Evolutionary conservation across 2,797 vertebrate genomes (phyloP), one percentile per base, ranked within the genome.

Genomic region (Chromis chromis): DNA sequence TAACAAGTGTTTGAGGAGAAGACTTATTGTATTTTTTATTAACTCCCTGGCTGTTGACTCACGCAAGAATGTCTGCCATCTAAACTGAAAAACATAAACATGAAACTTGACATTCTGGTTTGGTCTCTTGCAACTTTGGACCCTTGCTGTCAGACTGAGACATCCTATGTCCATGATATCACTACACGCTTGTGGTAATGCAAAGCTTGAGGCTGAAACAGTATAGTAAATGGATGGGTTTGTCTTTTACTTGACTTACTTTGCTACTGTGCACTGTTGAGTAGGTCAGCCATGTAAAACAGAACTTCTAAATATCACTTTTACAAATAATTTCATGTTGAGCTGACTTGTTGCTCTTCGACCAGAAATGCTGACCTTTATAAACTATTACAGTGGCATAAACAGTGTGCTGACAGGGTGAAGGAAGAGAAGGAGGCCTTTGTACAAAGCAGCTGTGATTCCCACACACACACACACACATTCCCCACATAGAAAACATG

Each of bases 371-470:
- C 28, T 77, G 73, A 73, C 56, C 64, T 52, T 57, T 44, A 50
- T 22, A 44, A 70, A 71, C 48, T 25, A 48, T 57, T 62, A 68
- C 58, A 49, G 13, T 42, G 40, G 57, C 62, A 69, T 67, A 65
- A 68, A 73, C 56, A 64, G 24, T 33, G 62, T 67, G 83, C 68
- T 58, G 52, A 53, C 55, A 54, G 49, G 4, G 21, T 28, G 16
- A 27, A 63, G 21, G n/a, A 48, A 31, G 24, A 87, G 50, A 86
- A 81, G 56, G 58, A 69, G 62, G 58, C 44, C 76, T 88, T 84
- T 86, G 84, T 83, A 31, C 42, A 40, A 48, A 42, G 42, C 62
- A 44, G 40, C 39, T 65, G 70, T 46, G 24, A 14, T 54, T 77
- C 62, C 46, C 64, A 58, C 62, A 27, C 65, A 74, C 57, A 62